Base-by-base conservation (phyloP, 30 jellyfish, hydroid and myxozoan genomes). In the Aurelia sp. region DNA sequence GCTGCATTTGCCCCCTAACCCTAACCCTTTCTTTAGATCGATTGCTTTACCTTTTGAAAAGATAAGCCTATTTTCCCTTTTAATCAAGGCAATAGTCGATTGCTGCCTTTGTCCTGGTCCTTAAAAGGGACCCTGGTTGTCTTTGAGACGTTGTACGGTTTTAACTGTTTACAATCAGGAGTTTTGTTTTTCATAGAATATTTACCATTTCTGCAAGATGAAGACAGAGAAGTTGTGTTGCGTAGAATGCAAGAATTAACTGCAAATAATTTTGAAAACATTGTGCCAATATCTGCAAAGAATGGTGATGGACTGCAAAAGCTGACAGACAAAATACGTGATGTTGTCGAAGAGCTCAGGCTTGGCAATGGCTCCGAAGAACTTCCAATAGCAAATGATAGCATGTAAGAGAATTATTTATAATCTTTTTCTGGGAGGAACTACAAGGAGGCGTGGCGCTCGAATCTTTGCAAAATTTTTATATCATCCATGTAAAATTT, bases 261-360 rank as follows among this genome's bases (percentile, higher is more conserved):
- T 52, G 82, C 38, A 52, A 70, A 82, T 51, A 72, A 84, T 17
- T 80, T 64, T 30, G 87, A 69, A 20, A 93, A 88, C 68, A 92
- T 93, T 9, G 50, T 93, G 61, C 79, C 90, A 10, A 81, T 88
- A 19, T 88, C 98, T 38, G 96, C 98, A 19, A 81, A 74, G 63
- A 59, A 30, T 13, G 91, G 94, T 24, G 57, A 17, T 63, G 98
- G 98, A 4, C 33, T 88, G 67, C 89, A 63, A 21, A 48, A 18
- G 20, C 67, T 93, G 72, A 86, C 91, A 47, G 88, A 79, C 59
- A 83, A 59, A 66, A 58, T 93, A n/a, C 88, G 90, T 38, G 67
- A 84, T 41, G 55, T 85, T 58, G 78, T 88, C 8, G 88, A 80
- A 24, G 61, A 61, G 52, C 68, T 67, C 5, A 78, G 51, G 65